Evolutionary conservation across 2,797 vertebrate species (phyloP).

Genomic region (Tapirus indicus): DNA sequence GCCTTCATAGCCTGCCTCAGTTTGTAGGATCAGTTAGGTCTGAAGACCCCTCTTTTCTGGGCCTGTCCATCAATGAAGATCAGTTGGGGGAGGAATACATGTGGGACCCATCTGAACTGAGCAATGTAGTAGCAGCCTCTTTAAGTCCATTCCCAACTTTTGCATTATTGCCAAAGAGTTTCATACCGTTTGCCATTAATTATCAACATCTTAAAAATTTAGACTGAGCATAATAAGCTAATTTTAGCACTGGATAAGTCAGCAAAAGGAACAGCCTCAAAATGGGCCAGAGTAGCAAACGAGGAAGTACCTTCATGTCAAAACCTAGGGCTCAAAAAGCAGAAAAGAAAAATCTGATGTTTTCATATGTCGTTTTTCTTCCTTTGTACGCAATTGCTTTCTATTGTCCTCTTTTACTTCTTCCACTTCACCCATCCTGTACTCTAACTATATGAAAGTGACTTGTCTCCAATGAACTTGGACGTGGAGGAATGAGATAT

Average conservation of each 20-base stretch:
- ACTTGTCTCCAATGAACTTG: background rate
- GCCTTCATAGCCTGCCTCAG: background rate
- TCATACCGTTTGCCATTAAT: background rate
- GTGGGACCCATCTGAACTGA: background rate
- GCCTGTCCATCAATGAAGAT: background rate
- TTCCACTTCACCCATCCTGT: background rate
- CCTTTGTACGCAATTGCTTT: background rate
- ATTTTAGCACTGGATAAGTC: background rate
- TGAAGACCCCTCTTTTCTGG: background rate
- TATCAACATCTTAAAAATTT: background rate
- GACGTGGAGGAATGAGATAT: background rate
- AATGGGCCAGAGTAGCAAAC: background rate
- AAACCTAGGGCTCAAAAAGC: background rate
- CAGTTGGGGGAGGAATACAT: background rate
- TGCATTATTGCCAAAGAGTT: background rate
- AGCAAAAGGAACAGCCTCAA: background rate
- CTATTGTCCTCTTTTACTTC: background rate
- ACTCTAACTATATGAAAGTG: background rate
- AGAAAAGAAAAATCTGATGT: background rate
- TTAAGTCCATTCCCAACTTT: background rate
- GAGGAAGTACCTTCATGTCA: background rate
- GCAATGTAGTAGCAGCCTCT: background rate
- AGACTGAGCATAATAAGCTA: background rate
- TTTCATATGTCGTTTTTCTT: background rate
- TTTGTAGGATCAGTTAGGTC: background rate